Conservation (phyloP, 2,888 invertebrate species). For the Tinea trinotella region DNA sequence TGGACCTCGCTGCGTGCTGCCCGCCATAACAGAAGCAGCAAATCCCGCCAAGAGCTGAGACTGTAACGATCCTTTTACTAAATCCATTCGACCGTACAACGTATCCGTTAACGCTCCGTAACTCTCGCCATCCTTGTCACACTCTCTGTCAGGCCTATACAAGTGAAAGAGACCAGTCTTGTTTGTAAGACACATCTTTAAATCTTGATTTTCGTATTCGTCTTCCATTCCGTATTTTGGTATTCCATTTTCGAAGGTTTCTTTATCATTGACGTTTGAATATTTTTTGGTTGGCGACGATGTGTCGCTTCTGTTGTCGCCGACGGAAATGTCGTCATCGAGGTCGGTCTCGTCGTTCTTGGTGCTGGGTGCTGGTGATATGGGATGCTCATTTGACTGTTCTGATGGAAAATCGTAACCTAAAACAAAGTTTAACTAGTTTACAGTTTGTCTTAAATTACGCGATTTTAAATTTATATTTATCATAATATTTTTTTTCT, state of each 20-base stretch:
- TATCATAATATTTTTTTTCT: too few species aligned
- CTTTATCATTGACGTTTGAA: constrained; percentile 36
- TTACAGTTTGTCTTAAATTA: too few species aligned
- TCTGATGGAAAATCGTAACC: constrained; percentile 26
- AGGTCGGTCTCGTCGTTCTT: constrained; percentile 45
- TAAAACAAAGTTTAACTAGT: too few species aligned
- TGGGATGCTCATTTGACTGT: constrained; percentile 26
- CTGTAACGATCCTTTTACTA: constrained; percentile 56
- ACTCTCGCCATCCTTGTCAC: constrained; percentile 41
- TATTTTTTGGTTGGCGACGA: constrained; percentile 41
- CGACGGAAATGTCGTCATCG: constrained; percentile 61
- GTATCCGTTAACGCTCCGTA: constrained; percentile 24
- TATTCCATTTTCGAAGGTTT: constrained; percentile 39
- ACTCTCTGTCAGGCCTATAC: constrained; percentile 47
- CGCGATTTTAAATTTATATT: too few species aligned
- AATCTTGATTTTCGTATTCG: constrained; percentile 17
- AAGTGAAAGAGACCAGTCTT: constrained; percentile 55
- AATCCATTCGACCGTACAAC: constrained; percentile 57
- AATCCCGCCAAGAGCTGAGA: constrained; percentile 59
- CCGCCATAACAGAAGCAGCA: constrained; percentile 56
- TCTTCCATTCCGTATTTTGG: constrained; percentile 47
- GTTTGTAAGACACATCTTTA: constrained; percentile 41
- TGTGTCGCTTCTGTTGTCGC: constrained; percentile 57
- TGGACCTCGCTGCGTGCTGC: constrained; percentile 47
- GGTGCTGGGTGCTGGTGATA: constrained; percentile 36